These are phyloP conservation scores for Cheilosia grossa DNA, from an alignment of 2,888 invertebrate species.

Conservation along the genomic window DNA sequence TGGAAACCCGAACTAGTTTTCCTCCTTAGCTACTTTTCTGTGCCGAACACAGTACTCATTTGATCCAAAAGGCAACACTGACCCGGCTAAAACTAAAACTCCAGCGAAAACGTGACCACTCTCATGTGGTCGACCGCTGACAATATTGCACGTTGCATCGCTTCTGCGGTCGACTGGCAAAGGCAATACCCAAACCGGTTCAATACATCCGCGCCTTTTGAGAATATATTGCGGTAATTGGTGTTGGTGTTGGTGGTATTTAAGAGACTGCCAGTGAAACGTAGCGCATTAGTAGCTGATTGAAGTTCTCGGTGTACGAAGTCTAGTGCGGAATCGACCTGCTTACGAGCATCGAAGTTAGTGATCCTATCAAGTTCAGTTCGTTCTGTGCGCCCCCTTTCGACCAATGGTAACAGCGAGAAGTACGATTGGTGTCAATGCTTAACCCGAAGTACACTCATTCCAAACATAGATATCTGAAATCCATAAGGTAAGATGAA, in stretches of 20 bases:
- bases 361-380: not conserved
- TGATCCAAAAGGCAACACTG: slow-evolving; percentile 50
- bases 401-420: slow-evolving; percentile 50
- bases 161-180: slow-evolving; percentile 21
- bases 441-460: slow-evolving; percentile 79
- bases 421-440: slow-evolving; percentile 82
- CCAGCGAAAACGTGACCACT: slow-evolving; percentile 33
- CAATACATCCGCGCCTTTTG: slow-evolving; percentile 38
- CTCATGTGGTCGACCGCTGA: not conserved
- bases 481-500: slow-evolving; percentile 76
- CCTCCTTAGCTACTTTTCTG: slow-evolving; percentile 1
- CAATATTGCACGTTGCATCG: slow-evolving; percentile 42
- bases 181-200: slow-evolving; percentile 58
- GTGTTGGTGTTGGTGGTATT: slow-evolving; percentile 46
- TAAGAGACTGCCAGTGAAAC: slow-evolving; percentile 55
- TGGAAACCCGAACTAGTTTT: not conserved
- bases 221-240: slow-evolving; percentile 37
- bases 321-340: slow-evolving; percentile 11
- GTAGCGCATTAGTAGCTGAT: slow-evolving; percentile 60
- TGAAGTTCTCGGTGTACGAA: slow-evolving; percentile 54
- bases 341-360: not conserved
- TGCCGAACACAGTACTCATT: not conserved
- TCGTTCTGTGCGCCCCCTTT: slow-evolving; percentile 13
- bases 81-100: not conserved
- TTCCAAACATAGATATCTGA: slow-evolving; percentile 78